Evolutionary conservation across 1,140 invertebrate genomes (phyloP).

Genomic region (Aphelenchoides besseyi): DNA sequence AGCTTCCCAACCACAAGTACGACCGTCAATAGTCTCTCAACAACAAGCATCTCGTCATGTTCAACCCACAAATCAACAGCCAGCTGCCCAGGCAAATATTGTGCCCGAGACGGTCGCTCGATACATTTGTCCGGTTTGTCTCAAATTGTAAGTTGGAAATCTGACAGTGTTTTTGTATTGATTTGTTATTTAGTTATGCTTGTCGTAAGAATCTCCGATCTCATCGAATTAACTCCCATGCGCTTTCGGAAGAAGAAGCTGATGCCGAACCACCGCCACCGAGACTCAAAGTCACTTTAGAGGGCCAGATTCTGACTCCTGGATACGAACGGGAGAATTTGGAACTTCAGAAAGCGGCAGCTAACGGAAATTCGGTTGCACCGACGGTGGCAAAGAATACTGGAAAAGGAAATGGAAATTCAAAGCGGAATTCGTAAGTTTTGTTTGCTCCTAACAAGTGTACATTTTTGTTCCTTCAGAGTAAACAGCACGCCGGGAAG

Average conservation of each 20-base stretch:
- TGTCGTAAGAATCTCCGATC: conserved; percentile 8
- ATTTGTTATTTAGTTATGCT: conserved; percentile 10
- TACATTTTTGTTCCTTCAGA: no score
- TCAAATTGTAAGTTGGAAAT: not conserved
- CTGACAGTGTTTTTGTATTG: not conserved
- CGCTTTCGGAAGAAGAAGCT: not conserved
- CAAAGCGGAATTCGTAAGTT: conserved; percentile 2
- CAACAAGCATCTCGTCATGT: not conserved
- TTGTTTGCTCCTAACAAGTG: no score
- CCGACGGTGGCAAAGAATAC: not conserved
- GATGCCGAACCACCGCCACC: not conserved
- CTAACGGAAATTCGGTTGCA: not conserved
- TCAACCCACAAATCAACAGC: not conserved
- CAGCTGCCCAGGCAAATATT: not conserved
- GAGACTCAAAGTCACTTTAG: conserved; percentile 6
- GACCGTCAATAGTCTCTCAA: not conserved
- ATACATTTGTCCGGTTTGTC: conserved; percentile 9
- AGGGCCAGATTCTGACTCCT: conserved; percentile 4
- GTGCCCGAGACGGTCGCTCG: not conserved
- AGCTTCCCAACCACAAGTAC: not conserved
- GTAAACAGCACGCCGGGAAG: not conserved
- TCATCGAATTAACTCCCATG: conserved; percentile 5
- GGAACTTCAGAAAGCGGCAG: not conserved
- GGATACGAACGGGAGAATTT: conserved; percentile 12
- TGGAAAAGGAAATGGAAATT: not conserved